Evolutionary conservation across 2,113 vertebrate species (phyloP), one percentile per base, ranked within the genome.

Genomic region (Microcebus jonahi): DNA sequence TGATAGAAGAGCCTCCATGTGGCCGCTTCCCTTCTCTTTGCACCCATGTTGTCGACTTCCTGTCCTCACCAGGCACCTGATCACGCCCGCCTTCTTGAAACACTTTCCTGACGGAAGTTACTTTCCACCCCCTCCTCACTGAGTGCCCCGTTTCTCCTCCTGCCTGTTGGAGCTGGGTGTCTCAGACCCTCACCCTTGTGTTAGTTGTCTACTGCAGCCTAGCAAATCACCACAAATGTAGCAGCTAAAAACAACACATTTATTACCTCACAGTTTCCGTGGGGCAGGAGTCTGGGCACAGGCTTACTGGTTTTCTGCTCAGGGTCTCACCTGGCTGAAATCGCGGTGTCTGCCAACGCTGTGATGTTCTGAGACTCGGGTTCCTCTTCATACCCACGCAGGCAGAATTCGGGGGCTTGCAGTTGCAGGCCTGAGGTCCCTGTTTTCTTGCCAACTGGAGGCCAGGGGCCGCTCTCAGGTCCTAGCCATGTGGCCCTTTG

Each of bases 171-270:
- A n/a, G 50, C 25, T 70, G 50, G 53, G 0, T n/a, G 6, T 53
- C 79, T 63, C 39, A 39, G 27, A 36, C 14, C 3, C 2, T 57
- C 42, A 42, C 36, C 15, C 27, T 76, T 34, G 11, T 75, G 27
- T 48, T 79, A 0, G 0, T 25, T 88, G 71, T n/a, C 42, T 15
- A 0, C 1, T 42, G 36, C 12, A 39, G 39, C 11, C 3, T n/a
- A 48, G 18, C 31, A 50, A 50, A 36, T 4, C 1, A 17, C 13
- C 61, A 68, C 92, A 80, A 0, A 12, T 4, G 1, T 14, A 21
- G 65, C 67, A 65, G 3, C 34, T 89, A 59, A 57, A 25, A 82
- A 48, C 31, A 25, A 31, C n/a, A 42, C 7, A 10, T 53, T 10
- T 53, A 3, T 75, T 57, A 15, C 17, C 20, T 53, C 15, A 12